These are phyloP conservation scores for Latheticus oryzae DNA, from an alignment of 2,888 invertebrate species.

Conservation along the genomic window DNA sequence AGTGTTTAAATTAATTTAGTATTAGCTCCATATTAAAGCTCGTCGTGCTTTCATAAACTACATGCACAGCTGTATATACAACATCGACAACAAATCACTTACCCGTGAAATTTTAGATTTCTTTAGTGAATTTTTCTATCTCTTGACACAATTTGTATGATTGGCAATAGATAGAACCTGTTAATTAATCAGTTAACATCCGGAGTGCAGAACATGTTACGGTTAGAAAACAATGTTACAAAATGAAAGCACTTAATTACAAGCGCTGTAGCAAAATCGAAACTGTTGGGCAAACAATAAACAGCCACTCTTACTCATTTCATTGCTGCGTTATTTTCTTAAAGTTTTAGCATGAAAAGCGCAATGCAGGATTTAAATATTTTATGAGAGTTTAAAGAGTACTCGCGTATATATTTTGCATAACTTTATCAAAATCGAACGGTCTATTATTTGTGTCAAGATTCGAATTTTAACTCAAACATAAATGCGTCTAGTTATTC, in stretches of 20 bases:
- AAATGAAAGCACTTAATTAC: constrained; percentile 40
- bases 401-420: constrained; percentile 27
- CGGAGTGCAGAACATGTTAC: constrained; percentile 34
- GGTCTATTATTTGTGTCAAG: constrained; percentile 26
- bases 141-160: constrained; percentile 17
- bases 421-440: constrained; percentile 36
- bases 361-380: constrained; percentile 16
- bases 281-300: too few species aligned
- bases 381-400: constrained; percentile 6
- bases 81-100: neutral
- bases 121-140: constrained; percentile 5
- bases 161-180: constrained; percentile 23
- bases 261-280: constrained; percentile 21
- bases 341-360: constrained; percentile 7
- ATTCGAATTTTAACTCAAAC: constrained; percentile 25
- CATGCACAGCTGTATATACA: constrained; percentile 17
- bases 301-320: too few species aligned
- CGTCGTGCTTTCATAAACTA: constrained; percentile 11
- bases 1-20: constrained; percentile 14
- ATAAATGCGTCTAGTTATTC: constrained; percentile 28
- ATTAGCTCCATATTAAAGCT: constrained; percentile 11
- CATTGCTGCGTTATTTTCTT: constrained; percentile 8
- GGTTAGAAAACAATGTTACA: constrained; percentile 36
- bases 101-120: neutral
- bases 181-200: constrained; percentile 38